Evolutionary conservation across 2,888 invertebrate genomes (phyloP).

Genomic region (Mallateleia sp.): DNA sequence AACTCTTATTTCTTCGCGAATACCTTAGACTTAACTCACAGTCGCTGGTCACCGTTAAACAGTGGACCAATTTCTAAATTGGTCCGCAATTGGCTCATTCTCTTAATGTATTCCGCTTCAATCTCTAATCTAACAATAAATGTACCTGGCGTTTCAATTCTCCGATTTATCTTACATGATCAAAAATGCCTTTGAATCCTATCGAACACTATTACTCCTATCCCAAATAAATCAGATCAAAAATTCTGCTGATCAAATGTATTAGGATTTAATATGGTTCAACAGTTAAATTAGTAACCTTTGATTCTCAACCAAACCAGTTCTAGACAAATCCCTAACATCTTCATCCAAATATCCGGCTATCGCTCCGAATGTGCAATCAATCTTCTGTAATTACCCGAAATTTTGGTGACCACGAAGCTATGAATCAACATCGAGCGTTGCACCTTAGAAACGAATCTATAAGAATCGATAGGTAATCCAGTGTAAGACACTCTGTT

Average conservation of each 20-base stretch:
- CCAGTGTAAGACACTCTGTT: conserved; percentile 79
- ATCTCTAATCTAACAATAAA: conserved; percentile 34
- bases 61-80: too few relatives aligned
- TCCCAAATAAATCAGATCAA: too few relatives aligned
- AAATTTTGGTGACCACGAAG: conserved; percentile 7
- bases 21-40: neutral
- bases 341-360: conserved; percentile 24
- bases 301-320: too few relatives aligned
- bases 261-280: too few relatives aligned
- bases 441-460: conserved; percentile 48
- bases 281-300: too few relatives aligned
- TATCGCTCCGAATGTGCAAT: neutral
- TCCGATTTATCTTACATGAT: neutral
- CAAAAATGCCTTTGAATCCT: too few relatives aligned
- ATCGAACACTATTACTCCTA: too few relatives aligned
- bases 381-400: neutral
- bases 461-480: conserved; percentile 72
- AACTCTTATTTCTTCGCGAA: neutral
- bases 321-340: conserved; percentile 80
- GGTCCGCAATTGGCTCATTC: too few relatives aligned
- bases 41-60: too few relatives aligned
- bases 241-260: too few relatives aligned
- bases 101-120: conserved; percentile 31
- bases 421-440: conserved; percentile 37
- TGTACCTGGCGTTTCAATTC: conserved; percentile 43